Evolutionary conservation across 2,113 vertebrate genomes (phyloP), one percentile per base, ranked within the genome.

Genomic region (Xenopus borealis): DNA sequence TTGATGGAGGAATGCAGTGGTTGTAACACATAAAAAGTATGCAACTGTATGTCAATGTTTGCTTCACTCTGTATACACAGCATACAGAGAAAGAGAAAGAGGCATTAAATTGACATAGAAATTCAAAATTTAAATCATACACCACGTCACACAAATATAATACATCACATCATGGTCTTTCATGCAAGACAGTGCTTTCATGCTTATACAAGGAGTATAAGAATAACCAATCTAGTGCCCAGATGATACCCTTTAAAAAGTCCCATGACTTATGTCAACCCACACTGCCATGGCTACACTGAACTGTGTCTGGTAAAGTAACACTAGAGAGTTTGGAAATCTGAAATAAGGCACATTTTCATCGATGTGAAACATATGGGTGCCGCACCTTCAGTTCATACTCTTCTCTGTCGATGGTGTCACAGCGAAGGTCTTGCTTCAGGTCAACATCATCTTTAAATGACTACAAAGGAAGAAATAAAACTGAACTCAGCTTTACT

Each of bases 381-480:
- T 77, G 61, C 14, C 91, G 78, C 66, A 98, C 96, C 96, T 98
- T 98, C 79, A 98, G 91, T 86, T 98, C 95, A 5, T 96, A 96
- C 83, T 98, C 96, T 83, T 98, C 96, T 11, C 95, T 91, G 86
- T 98, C 95, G 7, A 96, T 89, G 75, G 94, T 90, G 85, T 98
- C 96, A 0, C 92, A 96, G 77, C 93, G 89, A 70, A 96, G 82
- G 62, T 98, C 96, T 88, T 95, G 95, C 86, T 98, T 98, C 87
- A 97, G 80, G 80, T 98, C 96, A 84, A 95, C 93, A 4, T 97
- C 95, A 0, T 98, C 95, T 87, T 98, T 98, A 90, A 97, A 97
- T 0, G 96, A 92, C 94, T 96, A 89, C 63, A 90, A 90, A 88
- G 88, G 88, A 63, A 66, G 63, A 18, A 17, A 9, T 7, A 66